phyloP scores from a whole-genome alignment of 2,888 invertebrate species.

The Biston betularia region DNA sequence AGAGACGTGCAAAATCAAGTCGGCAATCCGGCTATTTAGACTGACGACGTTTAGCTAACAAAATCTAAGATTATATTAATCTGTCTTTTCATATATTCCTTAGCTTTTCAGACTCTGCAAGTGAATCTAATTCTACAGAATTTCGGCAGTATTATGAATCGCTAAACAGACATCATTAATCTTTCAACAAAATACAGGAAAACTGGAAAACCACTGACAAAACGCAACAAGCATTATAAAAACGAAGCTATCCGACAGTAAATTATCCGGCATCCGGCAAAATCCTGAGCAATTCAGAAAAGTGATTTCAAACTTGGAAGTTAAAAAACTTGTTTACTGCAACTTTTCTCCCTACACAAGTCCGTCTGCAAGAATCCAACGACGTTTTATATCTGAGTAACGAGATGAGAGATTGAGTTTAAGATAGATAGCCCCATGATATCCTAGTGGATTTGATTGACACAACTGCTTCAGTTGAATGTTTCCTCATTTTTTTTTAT shows the following conservation, averaged over 20 bases:
- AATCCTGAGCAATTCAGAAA: not conserved
- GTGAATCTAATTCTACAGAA: too few species aligned
- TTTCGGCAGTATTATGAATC: too few species aligned
- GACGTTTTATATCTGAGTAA: constrained; percentile 42
- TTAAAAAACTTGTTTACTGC: constrained; percentile 60
- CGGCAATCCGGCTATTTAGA: not conserved
- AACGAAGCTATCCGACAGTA: too few species aligned
- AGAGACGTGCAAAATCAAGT: constrained; percentile 27
- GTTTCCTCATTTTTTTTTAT: constrained; percentile 1
- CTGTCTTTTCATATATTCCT: too few species aligned
- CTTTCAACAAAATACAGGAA: too few species aligned
- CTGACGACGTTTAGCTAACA: not conserved
- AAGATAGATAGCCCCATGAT: constrained; percentile 19
- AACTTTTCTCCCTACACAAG: constrained; percentile 29
- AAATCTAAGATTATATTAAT: too few species aligned
- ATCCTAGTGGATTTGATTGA: constrained; percentile 19
- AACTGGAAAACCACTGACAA: too few species aligned
- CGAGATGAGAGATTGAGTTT: constrained; percentile 5
- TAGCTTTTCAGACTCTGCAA: too few species aligned
- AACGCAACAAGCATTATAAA: not conserved
- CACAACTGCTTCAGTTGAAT: not conserved
- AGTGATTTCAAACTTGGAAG: constrained; percentile 37
- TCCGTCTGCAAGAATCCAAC: constrained; percentile 43
- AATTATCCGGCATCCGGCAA: constrained; percentile 16
- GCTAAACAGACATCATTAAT: too few species aligned